Base-by-base conservation (phyloP, 1,140 invertebrate genomes). In the Drosophila mauritiana region DNA sequence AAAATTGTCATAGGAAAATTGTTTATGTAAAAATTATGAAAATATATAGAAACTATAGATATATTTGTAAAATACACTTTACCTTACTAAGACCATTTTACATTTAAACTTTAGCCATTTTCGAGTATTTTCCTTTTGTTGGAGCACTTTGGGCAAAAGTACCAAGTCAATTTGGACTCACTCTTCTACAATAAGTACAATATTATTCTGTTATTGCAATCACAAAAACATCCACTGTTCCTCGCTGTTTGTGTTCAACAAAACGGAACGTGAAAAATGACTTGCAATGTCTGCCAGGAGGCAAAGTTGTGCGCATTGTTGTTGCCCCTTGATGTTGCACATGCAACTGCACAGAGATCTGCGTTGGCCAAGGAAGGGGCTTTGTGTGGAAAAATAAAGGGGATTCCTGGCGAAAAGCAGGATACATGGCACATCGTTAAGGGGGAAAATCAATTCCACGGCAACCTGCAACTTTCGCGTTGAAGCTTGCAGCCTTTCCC, bases 361-460 rank as follows among this genome's bases (percentile, higher is more conserved):
- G 46, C 55, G 57, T 52, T 59, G 15, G 12, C 52, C 15, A 31
- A 49, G 51, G 36, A 27, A 51, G 36, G 25, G 15, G 10, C 31
- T 34, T 13, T 11, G 39, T 13, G 39, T 13, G n/a, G 6, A 43
- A 10, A 6, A 43, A 27, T 15, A 17, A 43, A 22, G 27, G 34
- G 25, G 12, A 48, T 40, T 40, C 5, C 13, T 11, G 2, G 25
- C 20, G 25, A 10, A n/a, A 37, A 36, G 27, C 27, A 13, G 49
- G 37, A 49, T 15, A n/a, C 49, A 55, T 48, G 25, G 48, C 61
- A 62, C 65, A 49, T 57, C 54, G 67, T 80, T 72, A 72, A 75
- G 63, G 65, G 51, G 46, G 17, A 55, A 78, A 88, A 84, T 84
- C 72, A 68, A 77, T 73, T 84, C 57, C 17, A 67, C 48, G 46